Percentiles rank a stretch among this genome's conserved stretches.
phyloP scores from a whole-genome alignment of 2,113 vertebrate genomes.

The Alethe castanea region DNA sequence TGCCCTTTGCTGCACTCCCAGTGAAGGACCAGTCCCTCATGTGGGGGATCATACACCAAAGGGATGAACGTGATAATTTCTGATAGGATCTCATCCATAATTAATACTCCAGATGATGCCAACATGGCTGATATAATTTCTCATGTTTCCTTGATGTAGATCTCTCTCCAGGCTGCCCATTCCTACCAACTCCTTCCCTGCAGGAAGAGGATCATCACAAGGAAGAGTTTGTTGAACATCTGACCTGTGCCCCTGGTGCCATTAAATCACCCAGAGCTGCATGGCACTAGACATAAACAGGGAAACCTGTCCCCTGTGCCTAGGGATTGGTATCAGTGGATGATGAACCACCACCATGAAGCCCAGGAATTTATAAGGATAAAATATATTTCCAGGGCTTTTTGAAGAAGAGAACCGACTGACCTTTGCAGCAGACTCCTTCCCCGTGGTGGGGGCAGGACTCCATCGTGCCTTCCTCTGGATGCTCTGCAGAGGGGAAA shows the following conservation, averaged over 20 bases:
- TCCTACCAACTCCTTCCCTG: background rate
- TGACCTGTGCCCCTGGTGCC: background rate
- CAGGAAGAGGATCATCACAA: background rate
- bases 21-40: background rate
- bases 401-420: background rate
- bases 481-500: background rate
- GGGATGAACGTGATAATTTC: background rate
- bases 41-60: background rate
- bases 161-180: background rate
- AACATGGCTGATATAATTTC: background rate
- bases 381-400: background rate
- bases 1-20: background rate
- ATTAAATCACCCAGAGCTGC: background rate
- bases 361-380: background rate
- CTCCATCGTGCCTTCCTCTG: background rate
- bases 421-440: conserved; percentile 13
- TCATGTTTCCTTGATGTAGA: background rate
- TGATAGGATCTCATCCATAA: background rate
- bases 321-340: background rate
- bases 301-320: background rate
- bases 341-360: background rate
- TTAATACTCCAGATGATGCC: background rate
- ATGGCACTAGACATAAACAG: background rate
- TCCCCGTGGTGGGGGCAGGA: background rate
- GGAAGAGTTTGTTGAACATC: background rate